Evolutionary conservation across 2,113 vertebrate species (phyloP).

Genomic region (Rattus rattus): DNA sequence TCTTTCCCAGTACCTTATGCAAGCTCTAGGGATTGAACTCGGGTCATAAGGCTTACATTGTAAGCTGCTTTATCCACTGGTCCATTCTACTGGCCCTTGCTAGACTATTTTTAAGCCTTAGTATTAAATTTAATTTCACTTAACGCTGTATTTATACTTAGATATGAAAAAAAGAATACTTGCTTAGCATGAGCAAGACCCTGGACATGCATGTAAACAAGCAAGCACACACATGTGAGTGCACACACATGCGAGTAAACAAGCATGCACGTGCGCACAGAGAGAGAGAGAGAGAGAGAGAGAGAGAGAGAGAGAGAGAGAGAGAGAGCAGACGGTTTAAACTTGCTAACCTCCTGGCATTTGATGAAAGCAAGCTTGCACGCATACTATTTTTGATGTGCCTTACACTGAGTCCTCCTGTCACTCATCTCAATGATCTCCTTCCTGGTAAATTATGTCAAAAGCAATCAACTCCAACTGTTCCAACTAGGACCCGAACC

Average conservation of each 20-base stretch:
- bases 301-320: too few relatives aligned
- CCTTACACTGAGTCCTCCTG: conserved; percentile 35
- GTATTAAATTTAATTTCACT: conserved; percentile 36
- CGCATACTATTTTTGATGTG: not conserved
- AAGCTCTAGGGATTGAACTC: not conserved
- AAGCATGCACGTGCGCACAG: not conserved
- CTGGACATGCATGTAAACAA: not conserved
- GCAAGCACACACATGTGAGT: not conserved
- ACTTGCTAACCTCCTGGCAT: not conserved
- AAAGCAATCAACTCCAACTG: conserved; percentile 32
- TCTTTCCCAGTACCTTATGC: not conserved
- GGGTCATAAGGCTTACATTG: not conserved
- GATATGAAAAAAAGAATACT: not conserved
- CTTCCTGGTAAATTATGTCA: conserved; percentile 58
- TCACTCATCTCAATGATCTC: conserved; percentile 38
- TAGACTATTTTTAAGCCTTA: not conserved
- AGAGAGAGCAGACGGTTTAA: conserved; percentile 22
- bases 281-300: too few relatives aligned
- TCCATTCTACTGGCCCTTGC: not conserved
- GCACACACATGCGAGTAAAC: not conserved
- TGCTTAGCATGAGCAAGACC: not conserved
- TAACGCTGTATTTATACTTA: conserved; percentile 40
- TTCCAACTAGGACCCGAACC: conserved; percentile 42
- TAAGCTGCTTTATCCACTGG: not conserved
- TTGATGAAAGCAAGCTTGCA: conserved; percentile 49